Evolutionary conservation across 2,888 invertebrate species (phyloP).

Genomic region (Gastrophysa polygoni): DNA sequence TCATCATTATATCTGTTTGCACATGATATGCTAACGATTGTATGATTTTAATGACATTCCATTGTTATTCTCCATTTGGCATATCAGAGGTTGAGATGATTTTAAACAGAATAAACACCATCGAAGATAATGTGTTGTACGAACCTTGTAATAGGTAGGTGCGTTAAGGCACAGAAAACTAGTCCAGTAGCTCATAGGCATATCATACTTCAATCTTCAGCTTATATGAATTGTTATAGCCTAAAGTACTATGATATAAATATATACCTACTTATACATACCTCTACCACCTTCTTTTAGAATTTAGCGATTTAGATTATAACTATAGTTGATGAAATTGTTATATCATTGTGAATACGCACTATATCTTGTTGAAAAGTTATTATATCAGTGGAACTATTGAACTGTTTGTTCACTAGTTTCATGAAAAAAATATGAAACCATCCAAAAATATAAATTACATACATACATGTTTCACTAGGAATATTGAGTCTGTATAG

Average conservation of each 20-base stretch:
- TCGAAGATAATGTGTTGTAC: not conserved
- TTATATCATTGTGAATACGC: constrained; percentile 49
- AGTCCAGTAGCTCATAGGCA: constrained; percentile 55
- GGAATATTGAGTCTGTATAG: too few species aligned
- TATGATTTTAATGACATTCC: too few species aligned
- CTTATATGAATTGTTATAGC: constrained; percentile 32
- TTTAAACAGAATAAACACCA: not conserved
- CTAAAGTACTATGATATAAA: constrained; percentile 41
- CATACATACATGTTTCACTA: too few species aligned
- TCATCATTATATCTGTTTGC: too few species aligned
- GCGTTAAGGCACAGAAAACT: constrained; percentile 39
- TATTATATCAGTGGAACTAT: constrained; percentile 31
- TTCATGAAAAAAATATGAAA: not conserved
- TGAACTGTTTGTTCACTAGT: constrained; percentile 17
- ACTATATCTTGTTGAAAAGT: constrained; percentile 45
- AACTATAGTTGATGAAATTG: constrained; percentile 48
- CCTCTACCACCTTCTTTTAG: constrained; percentile 39
- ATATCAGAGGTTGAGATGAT: not conserved
- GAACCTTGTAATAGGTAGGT: not conserved
- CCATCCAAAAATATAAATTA: not conserved
- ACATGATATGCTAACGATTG: too few species aligned
- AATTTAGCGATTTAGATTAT: constrained; percentile 32
- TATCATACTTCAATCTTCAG: constrained; percentile 45
- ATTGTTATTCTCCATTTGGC: too few species aligned
- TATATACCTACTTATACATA: too few species aligned